Conservation (phyloP, 1,140 invertebrate species). For the Drosophila santomea region DNA sequence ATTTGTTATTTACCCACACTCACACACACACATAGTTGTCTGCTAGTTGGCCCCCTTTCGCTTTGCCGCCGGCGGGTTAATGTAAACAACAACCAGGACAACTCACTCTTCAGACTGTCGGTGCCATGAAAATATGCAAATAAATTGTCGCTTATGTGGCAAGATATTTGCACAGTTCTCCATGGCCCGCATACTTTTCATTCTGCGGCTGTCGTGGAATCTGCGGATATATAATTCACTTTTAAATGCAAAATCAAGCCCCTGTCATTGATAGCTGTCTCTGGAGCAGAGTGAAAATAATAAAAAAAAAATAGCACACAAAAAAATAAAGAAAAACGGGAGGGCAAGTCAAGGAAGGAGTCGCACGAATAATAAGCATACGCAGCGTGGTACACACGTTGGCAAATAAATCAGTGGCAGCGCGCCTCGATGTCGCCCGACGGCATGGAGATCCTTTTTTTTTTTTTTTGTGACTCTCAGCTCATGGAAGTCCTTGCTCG, state of each 20-base stretch:
- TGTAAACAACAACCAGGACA: conserved; percentile 43
- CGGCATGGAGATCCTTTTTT: conserved; percentile 34
- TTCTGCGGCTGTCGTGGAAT: conserved; percentile 13
- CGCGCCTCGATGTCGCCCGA: conserved; percentile 55
- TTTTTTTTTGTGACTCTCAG: background rate
- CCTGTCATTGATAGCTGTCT: conserved; percentile 71
- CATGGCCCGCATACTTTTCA: background rate
- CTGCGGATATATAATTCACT: conserved; percentile 67
- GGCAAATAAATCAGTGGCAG: conserved; percentile 74
- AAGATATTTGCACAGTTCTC: conserved; percentile 30
- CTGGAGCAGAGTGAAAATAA: background rate
- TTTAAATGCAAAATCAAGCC: conserved; percentile 78
- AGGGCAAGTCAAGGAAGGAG: background rate
- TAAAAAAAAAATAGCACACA: background rate
- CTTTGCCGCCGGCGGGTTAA: conserved; percentile 14
- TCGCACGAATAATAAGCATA: conserved; percentile 59
- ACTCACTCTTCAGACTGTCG: conserved; percentile 21
- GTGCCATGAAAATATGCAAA: conserved; percentile 62
- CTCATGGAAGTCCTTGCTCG: conserved; percentile 2
- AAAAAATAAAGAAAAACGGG: background rate
- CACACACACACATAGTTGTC: conserved; percentile 4
- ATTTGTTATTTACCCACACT: conserved; percentile 18
- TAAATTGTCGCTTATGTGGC: conserved; percentile 48
- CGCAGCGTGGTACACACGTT: conserved; percentile 71
- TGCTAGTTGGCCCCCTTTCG: background rate